Percentiles rank a stretch among this genome's conserved stretches.
These are phyloP conservation scores for Megathymus violae DNA, from an alignment of 1,140 invertebrate genomes.

Conservation along the genomic window DNA sequence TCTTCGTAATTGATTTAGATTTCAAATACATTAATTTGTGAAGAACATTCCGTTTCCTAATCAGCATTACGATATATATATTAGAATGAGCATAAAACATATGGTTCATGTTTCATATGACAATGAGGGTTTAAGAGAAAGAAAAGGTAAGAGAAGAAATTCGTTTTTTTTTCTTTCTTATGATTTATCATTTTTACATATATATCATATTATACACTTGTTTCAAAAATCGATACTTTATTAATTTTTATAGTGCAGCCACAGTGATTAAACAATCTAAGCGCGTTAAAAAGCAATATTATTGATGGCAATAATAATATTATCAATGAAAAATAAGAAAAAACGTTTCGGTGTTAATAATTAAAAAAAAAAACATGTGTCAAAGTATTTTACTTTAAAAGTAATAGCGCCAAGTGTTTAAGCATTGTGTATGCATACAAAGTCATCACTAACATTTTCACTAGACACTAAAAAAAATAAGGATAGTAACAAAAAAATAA, in stretches of 20 bases:
- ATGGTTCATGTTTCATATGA: not conserved
- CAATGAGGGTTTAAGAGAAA: not conserved
- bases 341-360: not conserved
- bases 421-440: not conserved
- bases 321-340: too few species aligned
- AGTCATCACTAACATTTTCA: not conserved
- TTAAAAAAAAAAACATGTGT: not conserved
- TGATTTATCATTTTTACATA: not conserved
- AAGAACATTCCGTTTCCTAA: slow-evolving; percentile 32
- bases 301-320: not conserved
- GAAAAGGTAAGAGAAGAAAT: not conserved
- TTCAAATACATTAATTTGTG: slow-evolving; percentile 46
- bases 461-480: slow-evolving; percentile 21
- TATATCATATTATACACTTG: not conserved
- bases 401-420: not conserved
- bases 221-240: not conserved
- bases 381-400: not conserved
- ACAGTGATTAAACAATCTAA: not conserved
- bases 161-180: not conserved
- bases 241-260: not conserved
- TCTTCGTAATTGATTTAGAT: slow-evolving; percentile 55
- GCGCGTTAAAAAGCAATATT: not conserved
- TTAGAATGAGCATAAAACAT: not conserved
- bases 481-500: slow-evolving; percentile 36
- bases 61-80: too few species aligned